phyloP scores from a whole-genome alignment of 2,113 vertebrate genomes.

The Podarcis cretensis region DNA sequence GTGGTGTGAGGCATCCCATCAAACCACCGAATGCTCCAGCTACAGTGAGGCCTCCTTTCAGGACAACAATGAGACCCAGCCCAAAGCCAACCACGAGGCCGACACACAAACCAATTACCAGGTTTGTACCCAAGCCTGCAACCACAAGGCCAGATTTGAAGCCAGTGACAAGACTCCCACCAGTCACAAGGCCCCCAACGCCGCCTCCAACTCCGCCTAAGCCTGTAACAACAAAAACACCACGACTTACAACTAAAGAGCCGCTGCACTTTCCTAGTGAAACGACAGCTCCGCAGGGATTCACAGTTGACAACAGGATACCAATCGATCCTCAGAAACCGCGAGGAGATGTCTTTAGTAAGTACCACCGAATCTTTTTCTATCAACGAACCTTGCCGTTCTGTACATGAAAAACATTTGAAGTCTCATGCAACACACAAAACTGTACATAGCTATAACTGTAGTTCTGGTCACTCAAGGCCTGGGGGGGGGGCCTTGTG shows the following conservation, averaged over 20 bases:
- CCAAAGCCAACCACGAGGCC: constrained; percentile 45
- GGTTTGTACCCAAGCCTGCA: constrained; percentile 40
- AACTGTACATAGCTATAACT: neutral
- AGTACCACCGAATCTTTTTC: constrained; percentile 63
- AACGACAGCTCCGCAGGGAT: constrained; percentile 54
- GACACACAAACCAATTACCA: constrained; percentile 70
- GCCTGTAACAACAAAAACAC: constrained; percentile 33
- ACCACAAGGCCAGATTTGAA: neutral
- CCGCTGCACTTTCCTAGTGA: constrained; percentile 46
- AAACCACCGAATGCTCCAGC: constrained; percentile 60
- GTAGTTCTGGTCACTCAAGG: neutral
- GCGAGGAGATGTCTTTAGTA: constrained; percentile 97
- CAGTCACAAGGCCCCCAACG: constrained; percentile 29
- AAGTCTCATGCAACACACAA: neutral
- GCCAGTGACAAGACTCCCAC: constrained; percentile 47
- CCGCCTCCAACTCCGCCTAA: constrained; percentile 32
- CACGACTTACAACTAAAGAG: constrained; percentile 45
- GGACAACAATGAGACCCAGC: constrained; percentile 66
- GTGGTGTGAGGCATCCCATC: constrained; percentile 76
- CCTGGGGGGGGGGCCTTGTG: neutral
- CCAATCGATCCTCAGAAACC: constrained; percentile 89
- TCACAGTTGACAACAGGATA: constrained; percentile 88
- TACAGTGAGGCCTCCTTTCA: constrained; percentile 68
- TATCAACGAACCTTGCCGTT: neutral
- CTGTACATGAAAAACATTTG: neutral